Evolutionary conservation across 2,888 invertebrate genomes (phyloP).

Genomic region (Nesidiocoris tenuis): DNA sequence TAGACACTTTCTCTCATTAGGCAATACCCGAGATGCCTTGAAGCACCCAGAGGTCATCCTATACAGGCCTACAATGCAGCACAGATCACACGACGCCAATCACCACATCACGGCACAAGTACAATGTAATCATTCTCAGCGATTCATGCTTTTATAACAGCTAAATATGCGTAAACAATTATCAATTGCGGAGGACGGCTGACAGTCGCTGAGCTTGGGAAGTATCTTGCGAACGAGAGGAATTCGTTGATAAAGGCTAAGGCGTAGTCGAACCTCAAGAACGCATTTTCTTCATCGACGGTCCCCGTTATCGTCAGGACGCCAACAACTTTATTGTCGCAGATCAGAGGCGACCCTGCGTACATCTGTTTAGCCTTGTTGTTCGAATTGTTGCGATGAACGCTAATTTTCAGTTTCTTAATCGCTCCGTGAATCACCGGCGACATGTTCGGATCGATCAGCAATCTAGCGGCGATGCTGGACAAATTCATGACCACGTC

Average conservation of each 20-base stretch:
- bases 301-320: neutral
- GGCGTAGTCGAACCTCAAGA: neutral
- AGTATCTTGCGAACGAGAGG: neutral
- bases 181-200: neutral
- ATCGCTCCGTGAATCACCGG: neutral
- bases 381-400: neutral
- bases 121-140: too few species aligned
- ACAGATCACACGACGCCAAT: too few species aligned
- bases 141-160: too few species aligned
- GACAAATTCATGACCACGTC: neutral
- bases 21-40: too few species aligned
- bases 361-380: neutral
- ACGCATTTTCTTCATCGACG: neutral
- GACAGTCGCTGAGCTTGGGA: neutral
- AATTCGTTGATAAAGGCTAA: neutral
- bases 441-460: neutral
- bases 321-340: neutral
- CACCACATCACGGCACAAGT: too few species aligned
- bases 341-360: neutral
- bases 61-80: too few species aligned
- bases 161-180: too few species aligned
- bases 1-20: too few species aligned
- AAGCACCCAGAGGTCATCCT: too few species aligned
- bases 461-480: neutral
- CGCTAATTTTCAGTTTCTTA: neutral